Percentiles rank a stretch among this genome's conserved stretches.
Evolutionary conservation across 2,888 invertebrate genomes (phyloP).

Genomic region (Drosophila lacicola): DNA sequence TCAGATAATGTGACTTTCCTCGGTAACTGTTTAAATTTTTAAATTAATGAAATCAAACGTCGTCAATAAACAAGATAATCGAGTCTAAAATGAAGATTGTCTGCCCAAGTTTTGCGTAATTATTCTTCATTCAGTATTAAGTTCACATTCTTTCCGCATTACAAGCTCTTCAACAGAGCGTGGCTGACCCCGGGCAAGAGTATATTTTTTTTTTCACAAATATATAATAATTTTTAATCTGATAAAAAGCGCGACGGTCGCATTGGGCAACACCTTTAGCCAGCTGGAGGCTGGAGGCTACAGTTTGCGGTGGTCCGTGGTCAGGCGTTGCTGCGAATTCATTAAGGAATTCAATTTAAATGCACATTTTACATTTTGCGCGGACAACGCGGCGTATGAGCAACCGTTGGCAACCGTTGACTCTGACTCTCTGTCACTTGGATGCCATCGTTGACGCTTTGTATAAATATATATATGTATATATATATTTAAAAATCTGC

Average conservation of each 20-base stretch:
- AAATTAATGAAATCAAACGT: too few species aligned
- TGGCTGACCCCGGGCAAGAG: not conserved
- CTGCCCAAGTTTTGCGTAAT: too few species aligned
- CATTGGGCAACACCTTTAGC: slow-evolving; percentile 55
- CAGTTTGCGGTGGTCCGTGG: slow-evolving; percentile 45
- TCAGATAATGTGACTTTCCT: too few species aligned
- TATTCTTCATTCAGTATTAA: too few species aligned
- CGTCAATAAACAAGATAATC: too few species aligned
- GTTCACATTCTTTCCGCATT: too few species aligned
- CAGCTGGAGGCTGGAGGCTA: slow-evolving; percentile 12
- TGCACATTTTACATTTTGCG: slow-evolving; percentile 70
- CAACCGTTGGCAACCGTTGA: slow-evolving; percentile 45
- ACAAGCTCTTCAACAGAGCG: not conserved
- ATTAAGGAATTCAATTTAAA: slow-evolving; percentile 79
- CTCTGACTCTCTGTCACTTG: slow-evolving; percentile 51
- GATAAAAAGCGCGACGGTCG: slow-evolving; percentile 53
- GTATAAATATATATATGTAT: slow-evolving; percentile 4
- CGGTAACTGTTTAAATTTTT: too few species aligned
- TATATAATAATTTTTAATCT: slow-evolving; percentile 55
- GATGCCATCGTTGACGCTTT: slow-evolving; percentile 46
- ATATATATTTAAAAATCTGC: slow-evolving; percentile 56
- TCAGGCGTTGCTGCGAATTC: slow-evolving; percentile 63
- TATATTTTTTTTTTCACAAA: slow-evolving; percentile 26
- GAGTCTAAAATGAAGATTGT: too few species aligned
- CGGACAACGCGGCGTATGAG: slow-evolving; percentile 57